Percentiles rank a stretch among this genome's conserved stretches.
phyloP scores from a whole-genome alignment of 2,113 vertebrate genomes.

The Psittacus erithacus region DNA sequence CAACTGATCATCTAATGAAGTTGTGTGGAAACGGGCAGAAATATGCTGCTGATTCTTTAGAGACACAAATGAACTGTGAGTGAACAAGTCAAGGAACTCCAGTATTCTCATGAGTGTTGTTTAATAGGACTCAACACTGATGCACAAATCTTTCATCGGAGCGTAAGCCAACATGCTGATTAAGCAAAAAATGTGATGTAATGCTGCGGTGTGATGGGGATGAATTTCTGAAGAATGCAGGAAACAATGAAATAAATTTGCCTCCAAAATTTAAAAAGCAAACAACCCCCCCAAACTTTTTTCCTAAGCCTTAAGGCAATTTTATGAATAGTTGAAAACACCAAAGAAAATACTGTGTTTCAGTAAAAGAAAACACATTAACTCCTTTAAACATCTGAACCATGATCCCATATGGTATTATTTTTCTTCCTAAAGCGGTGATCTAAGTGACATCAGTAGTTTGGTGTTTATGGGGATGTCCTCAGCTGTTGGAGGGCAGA shows the following conservation, averaged over 20 bases:
- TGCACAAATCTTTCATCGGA: fast-evolving
- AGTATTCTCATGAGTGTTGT: not conserved
- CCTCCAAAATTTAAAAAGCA: not conserved
- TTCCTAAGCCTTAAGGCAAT: not conserved
- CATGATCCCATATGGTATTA: not conserved
- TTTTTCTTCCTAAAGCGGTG: not conserved
- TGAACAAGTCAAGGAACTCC: not conserved
- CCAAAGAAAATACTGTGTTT: not conserved
- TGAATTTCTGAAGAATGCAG: not conserved
- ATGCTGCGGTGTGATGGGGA: fast-evolving
- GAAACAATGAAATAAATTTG: not conserved
- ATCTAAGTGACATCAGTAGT: not conserved
- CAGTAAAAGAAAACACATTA: not conserved
- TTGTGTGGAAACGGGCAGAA: not conserved
- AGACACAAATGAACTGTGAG: not conserved
- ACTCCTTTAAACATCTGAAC: not conserved
- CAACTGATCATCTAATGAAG: not conserved
- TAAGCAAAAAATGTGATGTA: not conserved
- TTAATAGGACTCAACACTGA: not conserved
- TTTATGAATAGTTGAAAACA: not conserved
- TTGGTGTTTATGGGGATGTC: not conserved
- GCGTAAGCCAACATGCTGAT: not conserved
- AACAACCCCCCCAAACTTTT: not conserved
- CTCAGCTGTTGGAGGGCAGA: not conserved
- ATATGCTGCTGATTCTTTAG: not conserved